Base-by-base conservation (phyloP, 64 coral and sea anemone species). In the Hydrozoanthus tunicans region DNA sequence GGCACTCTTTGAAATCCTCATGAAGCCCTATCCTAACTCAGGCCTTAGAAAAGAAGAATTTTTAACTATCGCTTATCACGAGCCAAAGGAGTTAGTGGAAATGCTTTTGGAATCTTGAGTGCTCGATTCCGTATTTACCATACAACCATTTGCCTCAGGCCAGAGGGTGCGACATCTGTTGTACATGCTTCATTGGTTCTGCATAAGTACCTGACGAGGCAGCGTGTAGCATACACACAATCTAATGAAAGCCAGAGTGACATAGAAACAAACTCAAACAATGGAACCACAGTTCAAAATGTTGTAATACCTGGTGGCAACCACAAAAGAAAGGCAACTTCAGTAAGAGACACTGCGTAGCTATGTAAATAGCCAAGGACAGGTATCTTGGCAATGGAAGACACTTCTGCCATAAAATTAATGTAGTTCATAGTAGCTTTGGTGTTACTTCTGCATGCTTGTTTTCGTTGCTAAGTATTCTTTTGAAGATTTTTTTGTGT, bases 311-410 rank as follows among this genome's bases (percentile, higher is more conserved):
- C 73, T 65, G 89, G 89, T 66, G 20, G 89, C 6, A 79, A 79
- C 53, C 63, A 79, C 73, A 91, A 55, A 0, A 56, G 13, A 70
- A 80, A 53, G 61, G 77, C 76, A 57, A 57, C 58, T 4, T 1
- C 12, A 53, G 83, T 93, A 75, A 55, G 91, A 57, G 73, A 93
- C 68, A 78, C 77, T 95, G 15, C 82, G 66, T 70, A 7, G 81
- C 0, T 91, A 86, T 94, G 89, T 94, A 3, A 94, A 94, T 91
- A 82, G 93, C 7, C 93, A 73, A 24, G 93, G 93, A 20, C 89
- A 86, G 76, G 73, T 94, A 51, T 62, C 93, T 12, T 94, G 93
- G 93, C 93, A 94, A 13, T 94, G 93, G 93, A 90, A 86, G 11
- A 78, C 23, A 56, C 77, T 78, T 56, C 0, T 78, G 5, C 77